Base-by-base conservation (phyloP, 2,113 vertebrate genomes). In the Tachycineta bicolor region DNA sequence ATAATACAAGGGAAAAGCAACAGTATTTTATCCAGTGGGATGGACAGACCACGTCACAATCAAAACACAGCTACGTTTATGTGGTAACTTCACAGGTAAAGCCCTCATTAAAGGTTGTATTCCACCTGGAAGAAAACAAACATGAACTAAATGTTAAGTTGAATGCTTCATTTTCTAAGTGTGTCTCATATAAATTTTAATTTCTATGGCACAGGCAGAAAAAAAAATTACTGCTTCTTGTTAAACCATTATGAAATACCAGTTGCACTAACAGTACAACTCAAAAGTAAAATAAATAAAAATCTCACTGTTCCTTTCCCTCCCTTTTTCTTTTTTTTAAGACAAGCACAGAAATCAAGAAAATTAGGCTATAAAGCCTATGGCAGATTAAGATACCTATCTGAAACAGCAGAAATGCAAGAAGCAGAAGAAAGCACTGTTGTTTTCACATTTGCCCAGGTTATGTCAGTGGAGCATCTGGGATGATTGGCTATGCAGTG, bases 291-390 rank as follows among this genome's bases (percentile, higher is more conserved):
- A 92, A 83, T 44, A 68, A 82, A 76, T 18, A 69, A 12, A 52
- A 13, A 70, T 64, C 29, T 67, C 49, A 33, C 31, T 50, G 11
- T 29, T 11, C 24, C 9, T 4, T 4, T 4, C 3, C 7, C 10
- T 3, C 1, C 7, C 3, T 2, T 1, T 3, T 6, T 39, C 19
- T 39, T 60, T 2, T 25, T 29, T 56, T 53, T 5, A 64, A 59
- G n/a, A 25, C 28, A 31, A 55, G n/a, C 28, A 69, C 1, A 78
- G 55, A 86, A 76, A 74, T 63, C 29, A 58, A 88, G 37, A 73
- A 89, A 64, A 83, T 43, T 26, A 68, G 28, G 28, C 69, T 82
- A 77, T 33, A 83, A 80, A 87, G 16, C 17, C 46, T 49, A 29
- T 10, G 23, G n/a, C 63, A 91, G 62, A 46, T 34, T 53, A 31